These are phyloP conservation scores for Trachurus trachurus DNA, from an alignment of 2,797 vertebrate genomes.

Conservation along the genomic window DNA sequence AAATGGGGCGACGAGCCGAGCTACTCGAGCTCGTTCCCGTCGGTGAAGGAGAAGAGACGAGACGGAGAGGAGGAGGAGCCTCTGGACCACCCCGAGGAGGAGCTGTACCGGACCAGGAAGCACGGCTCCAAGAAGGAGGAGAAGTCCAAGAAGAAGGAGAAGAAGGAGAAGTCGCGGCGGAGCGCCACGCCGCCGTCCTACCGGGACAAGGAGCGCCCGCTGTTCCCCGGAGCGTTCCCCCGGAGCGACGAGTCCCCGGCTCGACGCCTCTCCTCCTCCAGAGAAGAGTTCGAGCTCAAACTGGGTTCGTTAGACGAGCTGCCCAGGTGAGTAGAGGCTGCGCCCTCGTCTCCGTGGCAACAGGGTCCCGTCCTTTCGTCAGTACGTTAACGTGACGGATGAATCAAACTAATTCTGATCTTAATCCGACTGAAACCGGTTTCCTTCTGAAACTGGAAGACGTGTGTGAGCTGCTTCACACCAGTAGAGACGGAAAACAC, in stretches of 20 bases:
- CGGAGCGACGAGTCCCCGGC: conserved; percentile 82
- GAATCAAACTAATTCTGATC: too few relatives aligned
- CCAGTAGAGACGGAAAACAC: too few relatives aligned
- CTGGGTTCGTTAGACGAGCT: conserved; percentile 90
- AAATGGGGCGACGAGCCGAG: conserved; percentile 94
- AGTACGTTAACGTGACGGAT: too few relatives aligned
- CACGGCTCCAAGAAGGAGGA: conserved; percentile 91
- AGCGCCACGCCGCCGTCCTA: conserved; percentile 87
- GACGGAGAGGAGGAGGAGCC: conserved; percentile 85
- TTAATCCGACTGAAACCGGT: too few relatives aligned
- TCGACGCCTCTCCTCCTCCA: conserved; percentile 85
- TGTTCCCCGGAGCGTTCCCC: conserved; percentile 84
- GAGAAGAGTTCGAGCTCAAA: conserved; percentile 93
- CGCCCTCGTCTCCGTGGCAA: too few relatives aligned
- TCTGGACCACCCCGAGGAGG: conserved; percentile 89
- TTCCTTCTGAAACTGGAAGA: too few relatives aligned
- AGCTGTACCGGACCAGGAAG: conserved; percentile 92
- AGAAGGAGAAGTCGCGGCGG: conserved; percentile 87
- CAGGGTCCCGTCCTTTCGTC: too few relatives aligned
- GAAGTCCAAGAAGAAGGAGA: conserved; percentile 89
- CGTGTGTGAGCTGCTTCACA: too few relatives aligned
- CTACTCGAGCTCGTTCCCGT: conserved; percentile 79
- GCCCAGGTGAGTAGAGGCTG: conserved; percentile 89
- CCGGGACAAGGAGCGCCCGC: conserved; percentile 87
- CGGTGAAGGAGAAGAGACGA: conserved; percentile 89